Evolutionary conservation across 1,140 invertebrate species (phyloP).

Genomic region (Zaprionus camerounensis): DNA sequence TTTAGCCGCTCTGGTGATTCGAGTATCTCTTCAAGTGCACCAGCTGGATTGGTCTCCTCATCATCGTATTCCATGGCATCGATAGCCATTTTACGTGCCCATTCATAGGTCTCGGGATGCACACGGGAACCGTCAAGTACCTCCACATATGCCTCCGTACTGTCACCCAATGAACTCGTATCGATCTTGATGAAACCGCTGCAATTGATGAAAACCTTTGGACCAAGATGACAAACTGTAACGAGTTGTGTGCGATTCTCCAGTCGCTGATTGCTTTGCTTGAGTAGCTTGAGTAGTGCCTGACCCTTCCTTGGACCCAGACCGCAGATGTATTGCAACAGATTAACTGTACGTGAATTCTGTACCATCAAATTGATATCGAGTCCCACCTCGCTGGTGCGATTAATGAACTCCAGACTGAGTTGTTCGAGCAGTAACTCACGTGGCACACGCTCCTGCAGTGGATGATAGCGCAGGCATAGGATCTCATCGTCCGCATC

Average conservation of each 20-base stretch:
- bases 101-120: slow-evolving; percentile 99
- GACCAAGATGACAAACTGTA: slow-evolving; percentile 97
- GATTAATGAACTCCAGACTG: slow-evolving; percentile 95
- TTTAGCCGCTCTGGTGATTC: slow-evolving; percentile 97
- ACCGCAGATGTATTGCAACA: slow-evolving; percentile 99
- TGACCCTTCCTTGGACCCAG: slow-evolving; percentile 97
- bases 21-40: slow-evolving; percentile 98
- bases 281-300: slow-evolving; percentile 94
- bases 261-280: slow-evolving; percentile 96
- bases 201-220: slow-evolving; percentile 99
- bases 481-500: slow-evolving; percentile 98
- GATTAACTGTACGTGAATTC: slow-evolving; percentile 92
- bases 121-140: slow-evolving; percentile 98
- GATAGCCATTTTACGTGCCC: slow-evolving; percentile 99
- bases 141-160: slow-evolving; percentile 97
- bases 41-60: slow-evolving; percentile 97
- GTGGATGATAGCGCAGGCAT: slow-evolving; percentile 95
- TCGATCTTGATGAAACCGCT: slow-evolving; percentile 99
- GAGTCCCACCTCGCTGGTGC: slow-evolving; percentile 99
- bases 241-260: slow-evolving; percentile 98
- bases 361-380: slow-evolving; percentile 97
- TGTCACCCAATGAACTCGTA: slow-evolving; percentile 96
- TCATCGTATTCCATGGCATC: slow-evolving; percentile 99
- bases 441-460: slow-evolving; percentile 94
- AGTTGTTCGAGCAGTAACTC: slow-evolving; percentile 94